phyloP scores from a whole-genome alignment of 2,888 invertebrate genomes.

The Calameuta filiformis region DNA sequence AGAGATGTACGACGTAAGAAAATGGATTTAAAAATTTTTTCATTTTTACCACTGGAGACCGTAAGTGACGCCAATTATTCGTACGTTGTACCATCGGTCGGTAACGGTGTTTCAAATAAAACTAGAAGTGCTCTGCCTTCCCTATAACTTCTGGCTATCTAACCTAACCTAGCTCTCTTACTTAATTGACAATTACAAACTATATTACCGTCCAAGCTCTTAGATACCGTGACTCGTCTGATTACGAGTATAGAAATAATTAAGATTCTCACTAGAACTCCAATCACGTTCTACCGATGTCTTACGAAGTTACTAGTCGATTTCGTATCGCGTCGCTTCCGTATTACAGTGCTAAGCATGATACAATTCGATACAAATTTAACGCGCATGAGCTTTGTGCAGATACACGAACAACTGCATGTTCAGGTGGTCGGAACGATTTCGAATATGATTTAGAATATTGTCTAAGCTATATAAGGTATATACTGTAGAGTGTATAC shows the following conservation, averaged over 20 bases:
- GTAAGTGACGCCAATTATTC: not conserved
- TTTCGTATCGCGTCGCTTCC: not conserved
- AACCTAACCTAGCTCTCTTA: not conserved
- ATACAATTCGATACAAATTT: not conserved
- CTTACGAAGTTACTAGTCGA: not conserved
- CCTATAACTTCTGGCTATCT: not conserved
- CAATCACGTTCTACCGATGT: not conserved
- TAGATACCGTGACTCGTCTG: slow-evolving; percentile 15
- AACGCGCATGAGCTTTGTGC: not conserved
- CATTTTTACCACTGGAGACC: not conserved
- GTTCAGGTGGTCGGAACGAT: not conserved
- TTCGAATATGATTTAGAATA: not conserved
- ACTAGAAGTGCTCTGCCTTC: not conserved
- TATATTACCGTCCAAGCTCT: not conserved
- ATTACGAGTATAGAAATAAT: not conserved
- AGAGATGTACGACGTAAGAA: not conserved
- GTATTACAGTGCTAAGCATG: not conserved
- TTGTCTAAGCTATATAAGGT: not conserved
- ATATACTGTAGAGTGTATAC: not conserved
- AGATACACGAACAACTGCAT: not conserved
- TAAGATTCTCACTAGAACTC: not conserved
- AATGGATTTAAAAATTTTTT: not conserved
- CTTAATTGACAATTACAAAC: not conserved
- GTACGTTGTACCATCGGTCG: not conserved
- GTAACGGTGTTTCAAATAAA: not conserved